Evolutionary conservation across 2,888 invertebrate species (phyloP).

Genomic region (Rapana venosa): DNA sequence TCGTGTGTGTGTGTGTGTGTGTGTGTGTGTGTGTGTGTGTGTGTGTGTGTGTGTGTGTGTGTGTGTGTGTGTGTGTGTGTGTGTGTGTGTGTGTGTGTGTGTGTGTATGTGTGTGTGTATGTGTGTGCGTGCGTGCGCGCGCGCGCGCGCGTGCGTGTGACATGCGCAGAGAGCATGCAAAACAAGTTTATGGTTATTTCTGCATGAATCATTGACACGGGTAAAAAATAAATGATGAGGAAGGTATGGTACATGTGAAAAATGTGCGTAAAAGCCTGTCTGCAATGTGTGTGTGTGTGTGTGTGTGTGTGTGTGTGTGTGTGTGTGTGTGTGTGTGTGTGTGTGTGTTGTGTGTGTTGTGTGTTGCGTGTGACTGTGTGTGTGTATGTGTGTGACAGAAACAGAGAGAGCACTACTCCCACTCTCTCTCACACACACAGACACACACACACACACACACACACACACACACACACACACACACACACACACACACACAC

Average conservation of each 20-base stretch:
- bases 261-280: too few relatives aligned
- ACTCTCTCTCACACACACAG: not conserved
- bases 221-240: too few relatives aligned
- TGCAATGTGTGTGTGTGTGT: too few relatives aligned
- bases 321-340: not conserved
- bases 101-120: not conserved
- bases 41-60: not conserved
- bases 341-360: not conserved
- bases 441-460: not conserved
- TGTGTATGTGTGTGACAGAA: not conserved
- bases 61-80: not conserved
- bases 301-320: too few relatives aligned
- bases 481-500: not conserved
- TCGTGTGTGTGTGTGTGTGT: not conserved
- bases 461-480: not conserved
- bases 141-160: not conserved
- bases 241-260: too few relatives aligned
- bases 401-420: not conserved
- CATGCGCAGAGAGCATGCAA: too few relatives aligned
- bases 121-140: not conserved
- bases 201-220: too few relatives aligned
- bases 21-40: conserved; percentile 13
- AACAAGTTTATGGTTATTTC: too few relatives aligned
- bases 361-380: too few relatives aligned
- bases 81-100: not conserved